A percentile compares a stretch with the other conserved stretches of the same genome.
Conservation (phyloP, 2,888 invertebrate species). For the Meganola albula region DNA sequence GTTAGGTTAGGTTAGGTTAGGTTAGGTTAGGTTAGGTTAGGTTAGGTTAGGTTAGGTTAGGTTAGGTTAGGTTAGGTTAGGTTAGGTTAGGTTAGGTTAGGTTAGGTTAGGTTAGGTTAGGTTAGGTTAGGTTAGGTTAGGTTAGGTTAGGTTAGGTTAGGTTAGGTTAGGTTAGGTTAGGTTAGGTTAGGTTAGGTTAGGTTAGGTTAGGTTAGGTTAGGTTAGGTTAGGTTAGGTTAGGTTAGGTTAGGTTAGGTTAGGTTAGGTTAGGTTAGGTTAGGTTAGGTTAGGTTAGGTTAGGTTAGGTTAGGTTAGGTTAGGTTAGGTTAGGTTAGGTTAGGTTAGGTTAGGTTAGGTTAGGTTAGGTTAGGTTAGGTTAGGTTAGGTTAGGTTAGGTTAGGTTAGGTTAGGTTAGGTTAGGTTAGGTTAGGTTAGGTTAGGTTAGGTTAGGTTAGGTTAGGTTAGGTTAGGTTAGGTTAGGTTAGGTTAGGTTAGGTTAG, state of each 20-base stretch:
- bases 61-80: constrained; percentile 13
- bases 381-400: constrained; percentile 21
- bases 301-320: constrained; percentile 9
- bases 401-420: constrained; percentile 18
- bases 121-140: constrained; percentile 10
- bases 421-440: constrained; percentile 19
- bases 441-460: constrained; percentile 14
- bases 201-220: constrained; percentile 18
- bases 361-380: constrained; percentile 22
- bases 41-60: constrained; percentile 13
- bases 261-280: constrained; percentile 8
- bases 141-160: constrained; percentile 10
- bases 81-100: constrained; percentile 11
- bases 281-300: constrained; percentile 10
- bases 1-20: constrained; percentile 13
- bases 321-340: constrained; percentile 15
- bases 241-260: constrained; percentile 11
- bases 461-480: constrained; percentile 18
- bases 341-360: constrained; percentile 19
- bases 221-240: constrained; percentile 14
- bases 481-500: constrained; percentile 18
- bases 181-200: constrained; percentile 8
- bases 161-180: constrained; percentile 10
- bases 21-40: constrained; percentile 13
- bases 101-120: constrained; percentile 10